These are phyloP conservation scores for Thunnus maccoyii DNA, from an alignment of 2,113 vertebrate genomes.

Conservation along the genomic window DNA sequence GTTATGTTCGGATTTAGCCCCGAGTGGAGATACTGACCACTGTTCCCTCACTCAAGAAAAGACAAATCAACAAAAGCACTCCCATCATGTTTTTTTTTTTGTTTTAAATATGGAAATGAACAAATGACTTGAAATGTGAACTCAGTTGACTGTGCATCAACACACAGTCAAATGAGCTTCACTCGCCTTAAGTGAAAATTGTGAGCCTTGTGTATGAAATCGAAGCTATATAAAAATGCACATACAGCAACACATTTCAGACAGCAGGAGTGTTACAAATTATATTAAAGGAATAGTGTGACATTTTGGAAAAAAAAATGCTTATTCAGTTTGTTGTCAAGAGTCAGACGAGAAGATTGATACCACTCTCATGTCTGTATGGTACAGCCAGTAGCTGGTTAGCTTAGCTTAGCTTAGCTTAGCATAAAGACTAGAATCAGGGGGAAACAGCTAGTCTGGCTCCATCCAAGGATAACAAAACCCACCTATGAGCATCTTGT, in stretches of 20 bases:
- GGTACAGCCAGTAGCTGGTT: not conserved
- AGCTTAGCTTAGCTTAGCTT: slow-evolving; percentile 1
- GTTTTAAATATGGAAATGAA: slow-evolving; percentile 67
- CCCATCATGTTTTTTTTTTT: slow-evolving; percentile 39
- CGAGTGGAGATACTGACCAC: slow-evolving; percentile 65
- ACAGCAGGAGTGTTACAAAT: slow-evolving; percentile 6
- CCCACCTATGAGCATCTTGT: not conserved
- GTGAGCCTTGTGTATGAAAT: slow-evolving; percentile 71
- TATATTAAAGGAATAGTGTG: slow-evolving; percentile 1
- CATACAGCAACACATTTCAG: slow-evolving; percentile 45
- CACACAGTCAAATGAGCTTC: slow-evolving; percentile 60
- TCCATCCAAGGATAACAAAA: not conserved
- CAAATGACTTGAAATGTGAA: slow-evolving; percentile 77
- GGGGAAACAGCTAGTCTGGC: not conserved
- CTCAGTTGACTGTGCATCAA: slow-evolving; percentile 38
- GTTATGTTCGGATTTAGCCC: slow-evolving; percentile 38
- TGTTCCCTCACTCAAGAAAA: slow-evolving; percentile 55
- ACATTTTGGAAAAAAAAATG: slow-evolving; percentile 15
- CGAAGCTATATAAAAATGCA: slow-evolving; percentile 69
- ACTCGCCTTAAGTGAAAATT: slow-evolving; percentile 77
- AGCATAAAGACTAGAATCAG: not conserved
- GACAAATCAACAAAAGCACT: slow-evolving; percentile 76
- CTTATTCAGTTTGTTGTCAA: slow-evolving; percentile 1
- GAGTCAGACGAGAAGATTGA: not conserved
- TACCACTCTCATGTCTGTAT: not conserved